Evolutionary conservation across 2,797 vertebrate genomes (phyloP).

Genomic region (Sebastes itinus): DNA sequence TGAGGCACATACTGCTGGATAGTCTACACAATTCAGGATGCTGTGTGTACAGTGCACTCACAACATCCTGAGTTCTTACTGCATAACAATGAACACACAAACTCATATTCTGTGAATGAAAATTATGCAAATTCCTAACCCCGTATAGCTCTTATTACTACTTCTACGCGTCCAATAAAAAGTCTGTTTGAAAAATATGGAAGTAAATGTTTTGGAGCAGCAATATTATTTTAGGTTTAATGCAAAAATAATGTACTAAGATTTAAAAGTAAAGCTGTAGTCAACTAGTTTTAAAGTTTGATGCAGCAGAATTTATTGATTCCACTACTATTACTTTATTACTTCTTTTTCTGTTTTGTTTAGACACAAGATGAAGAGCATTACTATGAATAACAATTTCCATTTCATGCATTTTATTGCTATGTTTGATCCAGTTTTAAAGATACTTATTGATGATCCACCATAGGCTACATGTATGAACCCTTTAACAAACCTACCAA

Average conservation of each 20-base stretch:
- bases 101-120: background rate
- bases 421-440: conserved; percentile 2
- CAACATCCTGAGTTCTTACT: background rate
- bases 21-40: background rate
- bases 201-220: background rate
- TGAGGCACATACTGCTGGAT: background rate
- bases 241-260: background rate
- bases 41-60: background rate
- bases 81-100: background rate
- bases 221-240: background rate
- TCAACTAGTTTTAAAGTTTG: background rate
- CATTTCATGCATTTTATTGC: background rate
- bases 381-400: background rate
- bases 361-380: background rate
- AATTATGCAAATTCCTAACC: background rate
- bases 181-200: background rate
- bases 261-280: background rate
- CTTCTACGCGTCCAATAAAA: background rate
- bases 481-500: background rate
- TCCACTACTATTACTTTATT: background rate
- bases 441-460: background rate
- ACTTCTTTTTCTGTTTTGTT: background rate
- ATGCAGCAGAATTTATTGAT: background rate
- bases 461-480: background rate
- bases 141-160: background rate